Percentiles rank a stretch among this genome's conserved stretches.
phyloP scores from a whole-genome alignment of 2,888 invertebrate genomes.

The Leucophenga montana region DNA sequence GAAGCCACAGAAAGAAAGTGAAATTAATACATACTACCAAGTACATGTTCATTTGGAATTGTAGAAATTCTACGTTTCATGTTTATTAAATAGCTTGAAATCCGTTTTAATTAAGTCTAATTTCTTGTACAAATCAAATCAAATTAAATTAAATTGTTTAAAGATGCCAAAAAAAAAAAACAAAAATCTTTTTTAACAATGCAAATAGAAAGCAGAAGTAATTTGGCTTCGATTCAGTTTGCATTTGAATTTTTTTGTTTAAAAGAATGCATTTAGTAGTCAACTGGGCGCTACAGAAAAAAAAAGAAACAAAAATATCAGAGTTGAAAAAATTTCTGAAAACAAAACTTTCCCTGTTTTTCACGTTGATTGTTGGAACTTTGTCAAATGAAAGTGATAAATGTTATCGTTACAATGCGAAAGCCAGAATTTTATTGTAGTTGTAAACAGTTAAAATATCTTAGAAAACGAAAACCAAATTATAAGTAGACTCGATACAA shows the following conservation, averaged over 20 bases:
- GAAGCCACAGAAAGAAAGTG: conserved; percentile 52
- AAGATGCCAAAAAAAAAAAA: not conserved
- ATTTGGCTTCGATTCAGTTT: too few species aligned
- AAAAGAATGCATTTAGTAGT: too few species aligned
- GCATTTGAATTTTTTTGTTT: too few species aligned
- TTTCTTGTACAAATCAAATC: not conserved
- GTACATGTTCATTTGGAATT: not conserved
- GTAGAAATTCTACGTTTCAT: conserved; percentile 11
- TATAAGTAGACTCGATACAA: too few species aligned
- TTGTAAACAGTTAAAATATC: not conserved
- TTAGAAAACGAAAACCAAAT: too few species aligned
- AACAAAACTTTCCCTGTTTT: conserved; percentile 24
- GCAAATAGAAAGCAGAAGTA: too few species aligned
- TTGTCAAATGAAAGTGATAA: conserved; percentile 60
- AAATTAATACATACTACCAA: conserved; percentile 59
- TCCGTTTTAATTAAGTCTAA: too few species aligned
- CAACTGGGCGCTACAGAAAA: too few species aligned
- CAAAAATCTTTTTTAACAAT: too few species aligned
- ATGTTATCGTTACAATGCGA: conserved; percentile 44
- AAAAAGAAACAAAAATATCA: not conserved
- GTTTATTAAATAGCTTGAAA: conserved; percentile 1
- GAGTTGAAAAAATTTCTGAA: not conserved
- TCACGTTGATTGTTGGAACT: conserved; percentile 46
- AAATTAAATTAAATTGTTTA: not conserved
- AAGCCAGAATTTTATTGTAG: conserved; percentile 50